Percentiles rank a stretch among this genome's conserved stretches.
These are phyloP conservation scores for Ara ararauna DNA, from an alignment of 2,797 vertebrate species.

Conservation along the genomic window DNA sequence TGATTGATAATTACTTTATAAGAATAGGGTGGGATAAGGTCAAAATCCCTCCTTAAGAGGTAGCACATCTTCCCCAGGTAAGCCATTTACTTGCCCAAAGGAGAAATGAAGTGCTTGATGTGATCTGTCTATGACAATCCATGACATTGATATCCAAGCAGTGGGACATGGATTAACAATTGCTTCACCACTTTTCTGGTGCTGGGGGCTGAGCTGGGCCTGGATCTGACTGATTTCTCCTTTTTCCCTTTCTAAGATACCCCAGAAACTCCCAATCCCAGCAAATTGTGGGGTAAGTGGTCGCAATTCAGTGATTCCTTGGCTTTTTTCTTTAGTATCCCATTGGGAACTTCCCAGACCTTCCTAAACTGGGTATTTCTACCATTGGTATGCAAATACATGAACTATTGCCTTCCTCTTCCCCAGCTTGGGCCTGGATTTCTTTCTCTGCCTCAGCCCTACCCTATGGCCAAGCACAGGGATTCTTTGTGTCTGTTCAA, in stretches of 20 bases:
- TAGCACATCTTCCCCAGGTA: neutral
- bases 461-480: neutral
- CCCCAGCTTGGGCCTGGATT: neutral
- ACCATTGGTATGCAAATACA: rapidly evolving
- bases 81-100: neutral
- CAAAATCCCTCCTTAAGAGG: neutral
- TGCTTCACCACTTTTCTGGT: neutral
- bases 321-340: neutral
- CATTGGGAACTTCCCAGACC: neutral
- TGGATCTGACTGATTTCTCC: neutral
- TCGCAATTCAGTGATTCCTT: neutral
- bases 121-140: neutral
- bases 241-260: neutral
- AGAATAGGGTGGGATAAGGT: neutral
- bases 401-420: neutral
- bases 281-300: neutral
- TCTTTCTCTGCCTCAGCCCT: neutral
- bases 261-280: neutral
- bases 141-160: neutral
- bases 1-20: neutral
- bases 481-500: neutral
- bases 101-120: neutral
- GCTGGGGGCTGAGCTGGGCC: neutral
- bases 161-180: neutral
- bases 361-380: neutral